phyloP scores from a whole-genome alignment of 2,113 vertebrate genomes.

The Salminus brasiliensis region DNA sequence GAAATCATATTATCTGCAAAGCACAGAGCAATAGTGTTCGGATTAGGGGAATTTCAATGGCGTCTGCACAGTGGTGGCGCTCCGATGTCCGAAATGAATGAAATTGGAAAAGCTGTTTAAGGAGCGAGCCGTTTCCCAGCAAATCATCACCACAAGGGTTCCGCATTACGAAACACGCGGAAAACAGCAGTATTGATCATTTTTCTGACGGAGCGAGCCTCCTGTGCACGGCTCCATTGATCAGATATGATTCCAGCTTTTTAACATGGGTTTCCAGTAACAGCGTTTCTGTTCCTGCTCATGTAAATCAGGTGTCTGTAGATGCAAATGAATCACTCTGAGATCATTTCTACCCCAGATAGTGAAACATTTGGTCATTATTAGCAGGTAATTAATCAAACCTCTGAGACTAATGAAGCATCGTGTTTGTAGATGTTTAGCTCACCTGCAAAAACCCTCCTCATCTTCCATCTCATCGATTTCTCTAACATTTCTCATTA shows the following conservation, averaged over 20 bases:
- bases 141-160: background rate
- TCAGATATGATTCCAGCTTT: background rate
- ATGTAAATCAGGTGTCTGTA: too few relatives aligned
- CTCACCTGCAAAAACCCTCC: background rate
- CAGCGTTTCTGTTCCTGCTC: background rate
- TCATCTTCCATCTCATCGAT: too few relatives aligned
- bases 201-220: background rate
- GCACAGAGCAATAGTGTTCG: constrained; percentile 26
- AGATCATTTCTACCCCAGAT: constrained; percentile 35
- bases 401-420: constrained; percentile 20
- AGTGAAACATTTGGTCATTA: constrained; percentile 46
- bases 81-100: background rate
- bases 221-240: background rate
- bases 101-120: constrained; percentile 20
- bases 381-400: constrained; percentile 45
- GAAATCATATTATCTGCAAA: constrained; percentile 50
- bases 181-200: background rate
- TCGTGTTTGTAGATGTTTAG: constrained; percentile 26
- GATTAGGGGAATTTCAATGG: constrained; percentile 26
- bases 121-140: background rate
- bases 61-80: constrained; percentile 14
- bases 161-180: background rate
- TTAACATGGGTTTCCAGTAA: too few relatives aligned
- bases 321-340: constrained; percentile 24
- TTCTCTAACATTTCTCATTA: too few relatives aligned